phyloP scores from a whole-genome alignment of 2,113 vertebrate species.

The Notarius quadriscutis region DNA sequence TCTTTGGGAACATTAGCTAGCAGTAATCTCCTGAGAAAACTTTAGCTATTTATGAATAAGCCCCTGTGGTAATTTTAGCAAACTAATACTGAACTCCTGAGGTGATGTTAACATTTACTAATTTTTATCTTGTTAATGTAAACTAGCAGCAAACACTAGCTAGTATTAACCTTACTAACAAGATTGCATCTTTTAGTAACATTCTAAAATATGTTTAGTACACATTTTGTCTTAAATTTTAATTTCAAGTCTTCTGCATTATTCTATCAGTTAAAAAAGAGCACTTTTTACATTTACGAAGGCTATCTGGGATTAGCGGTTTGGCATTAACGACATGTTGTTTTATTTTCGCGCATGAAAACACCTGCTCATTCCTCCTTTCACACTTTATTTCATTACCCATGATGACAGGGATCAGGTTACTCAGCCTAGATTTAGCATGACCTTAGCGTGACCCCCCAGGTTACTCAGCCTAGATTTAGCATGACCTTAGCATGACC shows the following conservation, averaged over 20 bases:
- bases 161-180: background rate
- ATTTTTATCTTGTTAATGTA: background rate
- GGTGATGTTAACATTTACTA: background rate
- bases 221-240: no score
- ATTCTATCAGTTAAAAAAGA: no score
- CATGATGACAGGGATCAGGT: background rate
- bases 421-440: background rate
- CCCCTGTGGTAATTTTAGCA: background rate
- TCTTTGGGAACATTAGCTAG: background rate
- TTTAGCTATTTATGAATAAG: background rate
- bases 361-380: conserved; percentile 1
- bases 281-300: background rate
- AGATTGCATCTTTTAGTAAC: background rate
- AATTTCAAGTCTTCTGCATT: no score
- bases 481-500: background rate
- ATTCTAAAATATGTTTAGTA: background rate
- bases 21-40: background rate
- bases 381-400: conserved; percentile 4
- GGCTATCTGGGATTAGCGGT: background rate
- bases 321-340: background rate
- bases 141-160: background rate
- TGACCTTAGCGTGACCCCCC: background rate
- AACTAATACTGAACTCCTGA: background rate
- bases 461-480: background rate
- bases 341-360: background rate